Evolutionary conservation across 2,797 vertebrate genomes (phyloP), one percentile per base, ranked within the genome.

Genomic region (Decapterus maruadsi): DNA sequence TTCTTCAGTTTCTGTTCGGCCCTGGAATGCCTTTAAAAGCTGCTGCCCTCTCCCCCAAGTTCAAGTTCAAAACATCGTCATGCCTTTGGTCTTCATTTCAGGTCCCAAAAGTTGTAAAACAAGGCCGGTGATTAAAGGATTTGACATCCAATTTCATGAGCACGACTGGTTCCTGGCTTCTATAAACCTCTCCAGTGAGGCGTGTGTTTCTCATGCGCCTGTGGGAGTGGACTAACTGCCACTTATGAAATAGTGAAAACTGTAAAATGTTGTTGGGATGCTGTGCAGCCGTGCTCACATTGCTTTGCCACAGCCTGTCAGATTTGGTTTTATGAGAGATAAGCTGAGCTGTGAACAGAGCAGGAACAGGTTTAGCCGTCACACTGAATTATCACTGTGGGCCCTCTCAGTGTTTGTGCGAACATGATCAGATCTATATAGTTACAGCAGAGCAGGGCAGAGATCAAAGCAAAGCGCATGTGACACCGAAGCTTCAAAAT

Each of bases 51-150:
- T 8, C 53, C 36, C 60, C 43, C 76, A 75, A 78, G 82, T 85
- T 72, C 43, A 74, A 70, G 66, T 74, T 80, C 26, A 72, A 75
- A 72, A 67, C 74, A 43, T 61, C 6, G 14, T 72, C 75, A 60
- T 64, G 68, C 46, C 58, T 80, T 26, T 6, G 40, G 76, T 68
- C 72, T 42, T 58, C 68, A 2, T 48, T 61, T 80, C 64, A 68
- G 72, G 40, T 75, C 86, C 71, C 78, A 55, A 31, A 56, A 64
- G 75, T 78, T 57, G 2, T 87, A 83, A 87, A 91, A 83, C 56
- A 59, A 63, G 46, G 46, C 64, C 73, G 20, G 54, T 68, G 87
- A 87, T 89, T 83, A 90, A 86, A 86, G 66, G 69, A 75, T 56
- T 55, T 69, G 70, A 84, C 45, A 42, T 81, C 63, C 40, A 51